A percentile compares a stretch with the other conserved stretches of the same genome.
These are phyloP conservation scores for Arothron firmamentum DNA, from an alignment of 2,113 vertebrate species.

Conservation along the genomic window DNA sequence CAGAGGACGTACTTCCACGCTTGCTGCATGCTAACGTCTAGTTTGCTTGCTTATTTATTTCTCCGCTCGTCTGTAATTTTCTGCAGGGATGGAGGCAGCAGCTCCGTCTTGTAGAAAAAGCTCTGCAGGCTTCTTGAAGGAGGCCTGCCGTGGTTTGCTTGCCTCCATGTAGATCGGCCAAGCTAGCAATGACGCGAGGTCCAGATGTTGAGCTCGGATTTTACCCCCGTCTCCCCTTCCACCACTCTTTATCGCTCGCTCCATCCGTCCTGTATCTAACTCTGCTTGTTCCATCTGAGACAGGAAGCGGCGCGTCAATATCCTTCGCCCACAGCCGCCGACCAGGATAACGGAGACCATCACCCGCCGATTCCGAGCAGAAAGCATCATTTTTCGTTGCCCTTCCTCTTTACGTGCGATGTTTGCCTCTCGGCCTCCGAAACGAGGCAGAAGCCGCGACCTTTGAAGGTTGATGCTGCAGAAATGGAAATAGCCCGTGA, in stretches of 20 bases:
- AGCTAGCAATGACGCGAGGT: too few species aligned
- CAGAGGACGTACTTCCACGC: too few species aligned
- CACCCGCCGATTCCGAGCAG: conserved; percentile 58
- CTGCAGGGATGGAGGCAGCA: too few species aligned
- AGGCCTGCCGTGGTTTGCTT: too few species aligned
- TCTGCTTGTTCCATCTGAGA: conserved; percentile 49
- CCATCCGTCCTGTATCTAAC: conserved; percentile 60
- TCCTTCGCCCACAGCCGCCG: conserved; percentile 67
- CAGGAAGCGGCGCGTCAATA: conserved; percentile 63
- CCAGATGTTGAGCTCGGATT: too few species aligned
- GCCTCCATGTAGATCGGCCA: too few species aligned
- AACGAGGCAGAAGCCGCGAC: conserved; percentile 35
- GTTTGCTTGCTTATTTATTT: too few species aligned
- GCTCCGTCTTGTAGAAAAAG: too few species aligned
- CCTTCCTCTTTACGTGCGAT: conserved; percentile 7
- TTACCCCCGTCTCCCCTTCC: conserved; percentile 6
- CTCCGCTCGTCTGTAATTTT: too few species aligned
- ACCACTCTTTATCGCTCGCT: conserved; percentile 51
- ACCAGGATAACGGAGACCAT: conserved; percentile 69
- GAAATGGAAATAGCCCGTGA: conserved; percentile 52
- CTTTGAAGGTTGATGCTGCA: conserved; percentile 37
- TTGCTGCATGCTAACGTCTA: too few species aligned
- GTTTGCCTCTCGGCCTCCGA: conserved; percentile 13
- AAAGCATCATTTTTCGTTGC: conserved; percentile 38
- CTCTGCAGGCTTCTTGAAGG: too few species aligned